Percentiles rank a stretch among this genome's conserved stretches.
Conservation (phyloP, 2,113 vertebrate species). For the Rhinopomastus cyanomelas region DNA sequence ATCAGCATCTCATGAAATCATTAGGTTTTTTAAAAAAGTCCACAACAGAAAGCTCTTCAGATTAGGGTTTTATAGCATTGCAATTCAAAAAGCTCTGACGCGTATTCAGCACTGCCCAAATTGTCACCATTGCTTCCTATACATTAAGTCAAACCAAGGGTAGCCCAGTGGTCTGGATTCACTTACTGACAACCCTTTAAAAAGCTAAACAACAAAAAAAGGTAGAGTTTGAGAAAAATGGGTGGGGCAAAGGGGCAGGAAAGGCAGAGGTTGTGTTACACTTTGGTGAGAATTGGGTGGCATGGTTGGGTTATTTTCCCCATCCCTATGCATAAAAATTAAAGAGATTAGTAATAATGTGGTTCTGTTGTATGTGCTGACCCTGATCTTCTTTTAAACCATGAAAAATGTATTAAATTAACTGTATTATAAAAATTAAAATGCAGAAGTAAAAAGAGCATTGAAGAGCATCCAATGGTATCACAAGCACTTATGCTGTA, state of each 20-base stretch:
- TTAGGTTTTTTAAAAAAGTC: not conserved
- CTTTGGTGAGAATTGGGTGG: not conserved
- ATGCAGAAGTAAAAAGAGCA: not conserved
- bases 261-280: not conserved
- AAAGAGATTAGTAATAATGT: not conserved
- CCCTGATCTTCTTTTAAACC: not conserved
- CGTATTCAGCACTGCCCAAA: not conserved
- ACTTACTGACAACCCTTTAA: not conserved
- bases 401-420: not conserved
- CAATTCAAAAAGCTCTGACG: not conserved
- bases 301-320: not conserved
- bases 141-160: not conserved
- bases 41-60: not conserved
- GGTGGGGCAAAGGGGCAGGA: no score
- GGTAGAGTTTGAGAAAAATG: rapidly evolving
- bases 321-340: not conserved
- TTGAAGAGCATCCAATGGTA: not conserved
- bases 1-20: not conserved
- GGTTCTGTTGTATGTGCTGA: not conserved
- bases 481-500: not conserved
- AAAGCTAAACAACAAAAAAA: not conserved
- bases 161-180: not conserved
- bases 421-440: not conserved
- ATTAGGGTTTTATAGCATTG: not conserved
- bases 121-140: not conserved